phyloP scores from a whole-genome alignment of 2,113 vertebrate genomes.

The human (Homo sapiens) region DNA sequence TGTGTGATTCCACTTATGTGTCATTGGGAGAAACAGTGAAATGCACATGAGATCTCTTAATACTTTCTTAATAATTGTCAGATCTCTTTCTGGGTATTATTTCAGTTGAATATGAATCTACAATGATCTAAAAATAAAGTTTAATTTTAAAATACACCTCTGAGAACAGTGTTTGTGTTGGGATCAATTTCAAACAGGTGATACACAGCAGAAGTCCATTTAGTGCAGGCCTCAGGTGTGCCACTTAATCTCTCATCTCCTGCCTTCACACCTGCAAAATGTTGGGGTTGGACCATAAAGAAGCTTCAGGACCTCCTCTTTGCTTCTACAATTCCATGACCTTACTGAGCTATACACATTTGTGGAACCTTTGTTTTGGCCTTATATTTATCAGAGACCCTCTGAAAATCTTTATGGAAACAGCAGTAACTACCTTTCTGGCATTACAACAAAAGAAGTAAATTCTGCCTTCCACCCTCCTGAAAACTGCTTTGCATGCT shows the following conservation, averaged over 20 bases:
- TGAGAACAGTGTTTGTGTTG: background rate
- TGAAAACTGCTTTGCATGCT: constrained; percentile 18
- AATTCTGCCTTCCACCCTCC: background rate
- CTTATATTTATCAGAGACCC: background rate
- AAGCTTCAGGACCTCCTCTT: background rate
- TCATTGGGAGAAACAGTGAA: background rate
- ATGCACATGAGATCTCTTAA: background rate
- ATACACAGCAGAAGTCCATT: background rate
- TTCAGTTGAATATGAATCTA: background rate
- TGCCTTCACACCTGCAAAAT: background rate
- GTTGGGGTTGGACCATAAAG: background rate
- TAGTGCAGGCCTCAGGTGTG: background rate
- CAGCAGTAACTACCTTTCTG: background rate
- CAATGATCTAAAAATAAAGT: background rate
- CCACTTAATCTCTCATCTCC: background rate
- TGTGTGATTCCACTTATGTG: background rate
- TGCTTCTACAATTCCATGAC: background rate
- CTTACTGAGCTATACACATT: background rate
- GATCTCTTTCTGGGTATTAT: background rate
- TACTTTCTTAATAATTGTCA: no score
- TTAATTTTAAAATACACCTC: background rate
- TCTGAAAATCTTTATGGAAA: constrained; percentile 27
- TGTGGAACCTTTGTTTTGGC: background rate
- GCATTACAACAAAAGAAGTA: background rate
- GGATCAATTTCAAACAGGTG: background rate